Percentiles rank a stretch among this genome's conserved stretches.
Evolutionary conservation across 2,113 vertebrate species (phyloP).

Genomic region (Halcyon senegalensis): DNA sequence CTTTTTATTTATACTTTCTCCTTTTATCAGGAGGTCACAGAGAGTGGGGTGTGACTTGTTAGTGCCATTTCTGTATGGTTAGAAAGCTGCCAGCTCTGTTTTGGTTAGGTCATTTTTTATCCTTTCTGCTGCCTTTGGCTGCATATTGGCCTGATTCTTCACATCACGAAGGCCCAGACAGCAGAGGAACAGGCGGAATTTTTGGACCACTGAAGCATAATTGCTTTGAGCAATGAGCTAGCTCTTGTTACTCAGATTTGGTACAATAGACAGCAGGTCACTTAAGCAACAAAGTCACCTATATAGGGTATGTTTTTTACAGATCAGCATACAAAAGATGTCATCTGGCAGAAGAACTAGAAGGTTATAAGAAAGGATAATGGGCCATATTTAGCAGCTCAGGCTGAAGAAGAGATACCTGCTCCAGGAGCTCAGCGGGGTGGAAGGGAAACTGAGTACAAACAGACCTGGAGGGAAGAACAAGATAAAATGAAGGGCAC

Average conservation of each 20-base stretch:
- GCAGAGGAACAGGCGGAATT: background rate
- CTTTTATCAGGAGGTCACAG: background rate
- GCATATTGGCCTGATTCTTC: background rate
- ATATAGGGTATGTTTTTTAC: background rate
- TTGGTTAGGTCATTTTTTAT: background rate
- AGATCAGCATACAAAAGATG: background rate
- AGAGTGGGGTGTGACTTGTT: background rate
- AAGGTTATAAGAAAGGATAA: background rate
- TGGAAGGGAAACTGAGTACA: background rate
- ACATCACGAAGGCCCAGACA: background rate
- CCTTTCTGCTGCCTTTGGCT: background rate
- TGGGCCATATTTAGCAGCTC: background rate
- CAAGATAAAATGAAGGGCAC: rapidly evolving
- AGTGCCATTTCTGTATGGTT: background rate
- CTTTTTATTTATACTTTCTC: too few species aligned
- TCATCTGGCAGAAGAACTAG: background rate
- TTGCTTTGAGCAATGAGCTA: background rate
- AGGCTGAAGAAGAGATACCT: background rate
- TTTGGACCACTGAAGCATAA: background rate
- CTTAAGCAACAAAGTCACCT: background rate
- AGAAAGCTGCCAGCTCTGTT: background rate
- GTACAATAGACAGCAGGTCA: background rate
- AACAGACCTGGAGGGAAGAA: background rate
- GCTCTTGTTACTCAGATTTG: background rate
- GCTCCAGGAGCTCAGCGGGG: background rate